phyloP scores from a whole-genome alignment of 2,797 vertebrate species.

The Sebastes minor region DNA sequence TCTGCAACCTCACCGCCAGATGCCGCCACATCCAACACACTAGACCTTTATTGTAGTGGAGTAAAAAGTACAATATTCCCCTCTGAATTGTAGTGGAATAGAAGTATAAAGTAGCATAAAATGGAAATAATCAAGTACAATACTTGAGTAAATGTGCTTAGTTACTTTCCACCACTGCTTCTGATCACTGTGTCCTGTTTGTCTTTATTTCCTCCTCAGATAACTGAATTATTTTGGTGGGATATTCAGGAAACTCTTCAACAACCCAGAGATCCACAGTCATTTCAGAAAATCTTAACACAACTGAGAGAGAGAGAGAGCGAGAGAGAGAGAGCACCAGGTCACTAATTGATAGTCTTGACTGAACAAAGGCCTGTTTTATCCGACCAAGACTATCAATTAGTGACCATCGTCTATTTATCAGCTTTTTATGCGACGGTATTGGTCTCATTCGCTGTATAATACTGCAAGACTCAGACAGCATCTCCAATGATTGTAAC shows the following conservation, averaged over 20 bases:
- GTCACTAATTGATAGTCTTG: not conserved
- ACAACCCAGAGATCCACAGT: slow-evolving; percentile 21
- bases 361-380: not conserved
- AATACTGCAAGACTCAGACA: slow-evolving; percentile 40
- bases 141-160: too few relatives aligned
- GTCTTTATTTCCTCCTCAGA: slow-evolving; percentile 75
- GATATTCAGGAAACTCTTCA: slow-evolving; percentile 26
- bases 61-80: not conserved
- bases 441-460: slow-evolving; percentile 70
- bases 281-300: not conserved
- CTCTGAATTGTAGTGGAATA: not conserved
- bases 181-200: slow-evolving; percentile 14
- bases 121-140: too few relatives aligned
- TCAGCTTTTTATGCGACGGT: slow-evolving; percentile 75
- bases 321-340: slow-evolving; percentile 1
- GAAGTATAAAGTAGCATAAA: not conserved
- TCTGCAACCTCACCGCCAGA: too few relatives aligned
- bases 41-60: not conserved
- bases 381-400: slow-evolving; percentile 43
- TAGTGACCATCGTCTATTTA: slow-evolving; percentile 60
- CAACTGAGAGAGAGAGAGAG: not conserved
- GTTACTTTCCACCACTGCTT: not conserved
- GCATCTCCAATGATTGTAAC: slow-evolving; percentile 54
- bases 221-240: slow-evolving; percentile 76
- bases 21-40: too few relatives aligned